phyloP scores from a whole-genome alignment of 2,797 vertebrate genomes.

The Centropyge bicolor region DNA sequence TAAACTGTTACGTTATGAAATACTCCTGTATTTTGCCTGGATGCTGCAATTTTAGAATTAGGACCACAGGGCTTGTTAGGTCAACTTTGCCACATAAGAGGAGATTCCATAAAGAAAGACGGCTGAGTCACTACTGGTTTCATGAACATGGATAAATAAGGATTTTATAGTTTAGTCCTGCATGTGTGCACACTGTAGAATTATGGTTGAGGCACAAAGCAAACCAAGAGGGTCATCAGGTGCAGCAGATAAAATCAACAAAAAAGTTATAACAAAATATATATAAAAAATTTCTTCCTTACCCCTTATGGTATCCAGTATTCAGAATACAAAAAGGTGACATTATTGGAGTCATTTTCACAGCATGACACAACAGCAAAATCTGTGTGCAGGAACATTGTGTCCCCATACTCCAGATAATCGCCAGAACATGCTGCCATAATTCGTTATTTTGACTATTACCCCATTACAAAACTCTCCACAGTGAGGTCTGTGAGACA shows the following conservation, averaged over 20 bases:
- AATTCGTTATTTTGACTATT: neutral
- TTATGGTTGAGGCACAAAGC: slow-evolving; percentile 1
- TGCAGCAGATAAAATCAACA: neutral
- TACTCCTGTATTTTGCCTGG: neutral
- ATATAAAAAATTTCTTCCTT: neutral
- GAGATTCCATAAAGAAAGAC: slow-evolving; percentile 18
- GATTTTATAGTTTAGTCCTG: slow-evolving; percentile 34
- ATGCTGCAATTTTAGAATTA: slow-evolving; percentile 42
- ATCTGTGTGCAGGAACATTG: neutral
- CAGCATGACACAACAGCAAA: neutral
- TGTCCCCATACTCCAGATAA: neutral
- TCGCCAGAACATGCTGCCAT: neutral
- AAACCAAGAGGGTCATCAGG: neutral
- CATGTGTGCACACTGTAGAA: neutral
- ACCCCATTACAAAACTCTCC: neutral
- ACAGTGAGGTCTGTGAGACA: neutral
- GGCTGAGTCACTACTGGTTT: slow-evolving; percentile 37
- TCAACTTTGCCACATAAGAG: slow-evolving; percentile 38
- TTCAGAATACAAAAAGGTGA: neutral
- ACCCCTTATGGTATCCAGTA: neutral
- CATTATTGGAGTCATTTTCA: neutral
- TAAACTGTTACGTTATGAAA: slow-evolving; percentile 34
- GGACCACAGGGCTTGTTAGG: slow-evolving; percentile 36
- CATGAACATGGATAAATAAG: slow-evolving; percentile 22
- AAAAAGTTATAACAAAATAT: neutral